Base-by-base conservation (phyloP, 30 jellyfish, hydroid and myxozoan genomes). In the Calvadosia cruxmelitensis region DNA sequence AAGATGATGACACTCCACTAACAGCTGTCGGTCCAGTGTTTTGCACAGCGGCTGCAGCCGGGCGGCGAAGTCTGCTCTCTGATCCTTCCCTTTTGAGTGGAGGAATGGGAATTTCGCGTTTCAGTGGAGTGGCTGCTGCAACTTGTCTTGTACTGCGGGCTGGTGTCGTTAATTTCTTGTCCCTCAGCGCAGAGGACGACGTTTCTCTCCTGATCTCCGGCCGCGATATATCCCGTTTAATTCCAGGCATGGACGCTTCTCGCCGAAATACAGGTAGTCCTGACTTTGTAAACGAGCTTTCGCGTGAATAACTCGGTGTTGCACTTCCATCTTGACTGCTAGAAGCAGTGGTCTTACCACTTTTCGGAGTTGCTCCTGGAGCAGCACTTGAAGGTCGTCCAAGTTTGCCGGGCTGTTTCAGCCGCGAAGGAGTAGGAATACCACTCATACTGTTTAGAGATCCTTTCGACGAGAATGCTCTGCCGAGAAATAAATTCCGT, bases 401-500 rank as follows among this genome's bases (percentile, higher is more conserved):
- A 12, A 65, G 12, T 30, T 30, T 65, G 3, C 67, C 26, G 26
- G 93, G 2, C n/a, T 66, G 32, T 32, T 68, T 73, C 30, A 79
- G 25, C n/a, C 62, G 64, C 29, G 82, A 49, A 3, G 84, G 80
- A 23, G 87, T 82, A 26, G 93, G 80, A n/a, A 82, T 71, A 62
- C 84, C 83, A 64, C 94, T 82, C 94, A 82, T 82, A 5, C 49
- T 75, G 70, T 73, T 82, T 68, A 73, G 30, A 51, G 94, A 82
- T 48, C 94, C 94, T 75, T 75, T 53, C 53, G 94, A 75, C 1
- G 94, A 73, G 67, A 82, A 69, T 36, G 94, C 94, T 63, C 94
- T 82, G 69, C 0, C 27, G 53, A 20, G 26, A 29, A 49, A 52
- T 69, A 3, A 42, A 5, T 20, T 5, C 10, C 57, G 20, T 5